Base-by-base conservation (phyloP, 2,888 invertebrate species). In the Merodon equestris region DNA sequence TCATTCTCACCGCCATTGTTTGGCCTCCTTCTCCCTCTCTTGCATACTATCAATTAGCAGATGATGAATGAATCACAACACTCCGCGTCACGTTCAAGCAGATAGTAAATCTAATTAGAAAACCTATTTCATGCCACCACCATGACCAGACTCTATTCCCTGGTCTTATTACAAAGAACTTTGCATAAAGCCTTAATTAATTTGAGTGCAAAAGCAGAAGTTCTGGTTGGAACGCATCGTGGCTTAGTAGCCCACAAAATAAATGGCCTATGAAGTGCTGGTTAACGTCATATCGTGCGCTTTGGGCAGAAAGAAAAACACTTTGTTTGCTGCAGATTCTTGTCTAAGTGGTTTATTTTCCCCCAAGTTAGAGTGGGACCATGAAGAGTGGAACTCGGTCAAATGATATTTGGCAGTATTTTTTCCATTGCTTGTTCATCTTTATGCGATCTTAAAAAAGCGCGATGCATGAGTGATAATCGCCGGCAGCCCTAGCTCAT, bases 311-410 rank as follows among this genome's bases (percentile, higher is more conserved):
- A 10, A 56, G 60, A 67, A 10, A 36, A 5, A 63, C 58, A 50
- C 17, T 57, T 58, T 48, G 53, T 58, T 13, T 50, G 5, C 40
- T 57, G 12, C 36, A 51, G 44, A 44, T 58, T 47, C 44, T 45
- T 48, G 61, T 56, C 67, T 67, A 77, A 77, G 67, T 77, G 71
- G 60, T 45, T n/a, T 57, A 54, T 77, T 76, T 77, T 73, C 72
- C 72, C 67, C 63, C 54, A 58, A 63, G 48, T 51, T 57, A 54
- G 47, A 72, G 73, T 57, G 57, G 72, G 77, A 77, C 77, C 77
- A 72, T 77, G 68, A 74, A 66, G n/a, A n/a, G 70, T 64, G 64
- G 73, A 79, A 70, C 79, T 79, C 74, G 74, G 74, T 77, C 79
- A 79, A 74, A 58, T 56, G 60, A 40, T 36, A 36, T 42, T n/a